Base-by-base conservation (phyloP, 1,140 invertebrate genomes). In the Eulimnadia texana region DNA sequence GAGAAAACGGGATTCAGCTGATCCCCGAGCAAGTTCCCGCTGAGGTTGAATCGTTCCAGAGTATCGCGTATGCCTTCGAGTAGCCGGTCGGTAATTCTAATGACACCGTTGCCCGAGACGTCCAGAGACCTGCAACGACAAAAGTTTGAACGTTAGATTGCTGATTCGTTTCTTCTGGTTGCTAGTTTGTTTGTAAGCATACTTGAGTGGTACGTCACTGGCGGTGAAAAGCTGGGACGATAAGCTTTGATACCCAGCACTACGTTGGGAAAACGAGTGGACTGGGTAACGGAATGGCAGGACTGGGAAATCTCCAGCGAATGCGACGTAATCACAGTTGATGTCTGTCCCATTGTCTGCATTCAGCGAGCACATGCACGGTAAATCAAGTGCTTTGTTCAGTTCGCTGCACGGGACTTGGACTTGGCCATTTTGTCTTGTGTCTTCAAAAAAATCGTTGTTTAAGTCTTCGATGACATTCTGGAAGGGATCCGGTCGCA, bases 1-100 rank as follows among this genome's bases (percentile, higher is more conserved):
- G 87, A 87, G 70, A 93, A 93, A 63, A 93, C 89, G 0, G 90
- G 90, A 72, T 92, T 93, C 0, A 93, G 73, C 66, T 84, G 88
- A 68, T 93, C 89, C 0, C 90, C 90, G 2, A 94, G 74, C 20
- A 90, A 74, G 72, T 94, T 94, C 67, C 90, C 79, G 10, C 82
- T 79, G 19, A 93, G 72, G 25, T 80, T 77, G 42, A 94, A 69
- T 65, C 86, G 83, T 19, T 81, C 80, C 1, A 93, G 70, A 2
- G 82, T 80, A 24, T 70, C 75, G 50, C 79, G 75, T 1, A 90
- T 65, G 19, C 59, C 82, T 33, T 79, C 76, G 28, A 93, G 77
- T 2, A 87, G 74, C 28, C 84, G 79, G 65, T 90, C 87, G 9
- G 86, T 84, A 51, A 94, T 72, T 42, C 85, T 77, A n/a, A 86